Evolutionary conservation across 2,888 invertebrate genomes (phyloP).

Genomic region (Hesperia comma): DNA sequence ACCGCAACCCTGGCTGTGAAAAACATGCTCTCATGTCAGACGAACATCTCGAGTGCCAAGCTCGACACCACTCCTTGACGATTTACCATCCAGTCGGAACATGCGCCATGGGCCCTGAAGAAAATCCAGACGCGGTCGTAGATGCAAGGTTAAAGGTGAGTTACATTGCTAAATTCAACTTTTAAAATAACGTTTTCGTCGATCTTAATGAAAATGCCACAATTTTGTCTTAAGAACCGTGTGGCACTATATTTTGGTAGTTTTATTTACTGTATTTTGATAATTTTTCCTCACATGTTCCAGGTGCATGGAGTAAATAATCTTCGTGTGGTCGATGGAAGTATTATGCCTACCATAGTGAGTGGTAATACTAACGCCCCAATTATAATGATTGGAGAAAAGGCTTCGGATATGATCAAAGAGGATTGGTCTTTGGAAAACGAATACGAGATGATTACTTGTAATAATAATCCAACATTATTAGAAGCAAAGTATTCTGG

Average conservation of each 20-base stretch:
- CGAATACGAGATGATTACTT: conserved; percentile 41
- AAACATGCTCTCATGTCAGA: conserved; percentile 86
- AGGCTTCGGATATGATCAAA: conserved; percentile 92
- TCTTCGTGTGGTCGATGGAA: conserved; percentile 91
- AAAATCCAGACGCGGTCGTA: conserved; percentile 85
- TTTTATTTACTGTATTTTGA: no score
- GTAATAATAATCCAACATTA: conserved; percentile 1
- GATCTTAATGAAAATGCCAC: no score
- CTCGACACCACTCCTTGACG: conserved; percentile 89
- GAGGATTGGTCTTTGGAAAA: conserved; percentile 84
- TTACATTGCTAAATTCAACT: no score
- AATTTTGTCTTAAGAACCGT: no score
- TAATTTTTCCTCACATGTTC: not conserved
- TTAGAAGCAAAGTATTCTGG: conserved; percentile 12
- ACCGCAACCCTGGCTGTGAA: conserved; percentile 87
- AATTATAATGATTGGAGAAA: conserved; percentile 93
- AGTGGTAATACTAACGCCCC: conserved; percentile 94
- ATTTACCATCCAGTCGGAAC: conserved; percentile 93
- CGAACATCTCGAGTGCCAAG: conserved; percentile 90
- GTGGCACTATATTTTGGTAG: no score
- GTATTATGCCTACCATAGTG: conserved; percentile 91
- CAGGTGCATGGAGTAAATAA: conserved; percentile 87
- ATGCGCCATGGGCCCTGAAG: conserved; percentile 89
- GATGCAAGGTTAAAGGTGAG: conserved; percentile 85
- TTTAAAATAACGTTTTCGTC: no score